Conservation (phyloP, 2,113 vertebrate genomes). For the Taurulus bubalis region DNA sequence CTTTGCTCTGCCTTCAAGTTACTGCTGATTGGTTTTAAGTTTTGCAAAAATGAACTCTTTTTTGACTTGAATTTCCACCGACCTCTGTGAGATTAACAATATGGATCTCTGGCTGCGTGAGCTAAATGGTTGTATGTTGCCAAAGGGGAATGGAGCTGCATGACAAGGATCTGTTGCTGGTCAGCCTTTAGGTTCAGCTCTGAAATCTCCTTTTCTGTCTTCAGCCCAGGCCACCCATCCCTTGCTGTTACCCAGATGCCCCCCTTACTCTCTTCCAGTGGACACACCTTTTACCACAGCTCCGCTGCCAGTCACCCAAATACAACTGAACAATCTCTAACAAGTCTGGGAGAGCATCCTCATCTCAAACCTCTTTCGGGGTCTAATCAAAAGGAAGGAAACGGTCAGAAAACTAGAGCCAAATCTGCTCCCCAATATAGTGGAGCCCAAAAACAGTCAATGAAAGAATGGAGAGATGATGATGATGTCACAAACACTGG, state of each 20-base stretch:
- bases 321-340: conserved; percentile 14
- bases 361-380: not conserved
- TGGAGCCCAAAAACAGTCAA: conserved; percentile 5
- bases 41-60: not conserved
- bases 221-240: conserved; percentile 44
- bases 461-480: conserved; percentile 15
- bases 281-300: conserved; percentile 27
- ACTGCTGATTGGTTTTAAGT: not conserved
- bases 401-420: not conserved
- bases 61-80: not conserved
- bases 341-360: conserved; percentile 10
- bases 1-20: not conserved
- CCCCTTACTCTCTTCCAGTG: conserved; percentile 15
- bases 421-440: not conserved
- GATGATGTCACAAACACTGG: conserved; percentile 11
- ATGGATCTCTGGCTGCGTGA: conserved; percentile 35
- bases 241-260: conserved; percentile 37
- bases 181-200: conserved; percentile 13
- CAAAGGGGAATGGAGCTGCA: conserved; percentile 20
- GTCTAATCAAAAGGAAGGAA: conserved; percentile 61
- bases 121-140: not conserved
- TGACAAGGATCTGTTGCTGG: conserved; percentile 26
- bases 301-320: conserved; percentile 30
- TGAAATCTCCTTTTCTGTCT: conserved; percentile 72
- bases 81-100: not conserved